Evolutionary conservation across 2,888 invertebrate species (phyloP).

Genomic region (Lycocerus yunnanus): DNA sequence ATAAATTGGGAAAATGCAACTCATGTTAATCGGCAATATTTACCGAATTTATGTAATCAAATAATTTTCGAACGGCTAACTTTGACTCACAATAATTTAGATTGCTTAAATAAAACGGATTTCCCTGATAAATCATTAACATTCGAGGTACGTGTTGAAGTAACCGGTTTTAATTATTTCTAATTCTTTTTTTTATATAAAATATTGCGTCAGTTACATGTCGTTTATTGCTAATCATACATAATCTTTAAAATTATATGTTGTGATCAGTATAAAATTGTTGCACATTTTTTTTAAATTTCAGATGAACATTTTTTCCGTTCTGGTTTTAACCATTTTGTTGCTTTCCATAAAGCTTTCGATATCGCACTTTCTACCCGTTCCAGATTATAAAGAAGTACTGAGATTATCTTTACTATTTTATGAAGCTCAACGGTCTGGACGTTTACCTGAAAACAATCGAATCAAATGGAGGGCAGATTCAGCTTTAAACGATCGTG

Average conservation of each 20-base stretch:
- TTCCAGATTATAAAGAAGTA: slow-evolving; percentile 55
- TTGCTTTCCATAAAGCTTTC: background rate
- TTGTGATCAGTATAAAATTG: background rate
- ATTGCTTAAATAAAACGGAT: background rate
- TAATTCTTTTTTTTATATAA: background rate
- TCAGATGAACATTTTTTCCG: slow-evolving; percentile 14
- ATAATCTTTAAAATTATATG: background rate
- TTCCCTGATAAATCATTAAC: background rate
- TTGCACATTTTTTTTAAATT: background rate
- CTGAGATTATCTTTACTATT: slow-evolving; percentile 59
- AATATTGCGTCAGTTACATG: background rate
- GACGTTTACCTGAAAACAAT: slow-evolving; percentile 57
- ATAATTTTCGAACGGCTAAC: background rate
- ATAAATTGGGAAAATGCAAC: slow-evolving; percentile 12
- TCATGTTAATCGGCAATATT: background rate
- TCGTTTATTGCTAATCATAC: background rate
- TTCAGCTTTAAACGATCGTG: slow-evolving; percentile 59
- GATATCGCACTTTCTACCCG: background rate
- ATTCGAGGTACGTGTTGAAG: background rate
- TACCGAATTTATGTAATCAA: background rate
- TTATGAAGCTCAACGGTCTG: slow-evolving; percentile 63
- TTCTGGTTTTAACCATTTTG: background rate
- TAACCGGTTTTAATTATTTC: background rate
- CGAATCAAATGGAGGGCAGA: slow-evolving; percentile 61
- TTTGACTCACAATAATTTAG: background rate